Evolutionary conservation across 2,888 invertebrate species (phyloP).

Genomic region (Aporophyla nigra): DNA sequence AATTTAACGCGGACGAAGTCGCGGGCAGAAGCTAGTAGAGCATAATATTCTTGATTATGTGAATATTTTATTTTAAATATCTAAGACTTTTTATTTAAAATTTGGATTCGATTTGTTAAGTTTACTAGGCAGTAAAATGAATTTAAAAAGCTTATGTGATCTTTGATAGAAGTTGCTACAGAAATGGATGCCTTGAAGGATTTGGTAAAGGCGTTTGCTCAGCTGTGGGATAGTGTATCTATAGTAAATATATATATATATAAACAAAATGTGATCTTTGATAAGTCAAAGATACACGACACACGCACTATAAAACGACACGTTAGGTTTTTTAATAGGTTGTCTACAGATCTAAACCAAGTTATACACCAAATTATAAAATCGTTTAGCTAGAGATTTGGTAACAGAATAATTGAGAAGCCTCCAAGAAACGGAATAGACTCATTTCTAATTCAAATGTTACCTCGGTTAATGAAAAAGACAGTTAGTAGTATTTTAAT

Average conservation of each 20-base stretch:
- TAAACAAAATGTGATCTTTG: too few relatives aligned
- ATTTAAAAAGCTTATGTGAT: background rate
- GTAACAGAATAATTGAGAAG: conserved; percentile 8
- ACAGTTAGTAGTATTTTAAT: conserved; percentile 9
- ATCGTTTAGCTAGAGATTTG: conserved; percentile 10
- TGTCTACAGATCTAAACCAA: background rate
- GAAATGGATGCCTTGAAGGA: too few relatives aligned
- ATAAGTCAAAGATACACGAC: too few relatives aligned
- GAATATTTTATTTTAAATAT: background rate
- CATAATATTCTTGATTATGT: background rate
- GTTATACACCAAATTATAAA: background rate
- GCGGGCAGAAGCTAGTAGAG: too few relatives aligned
- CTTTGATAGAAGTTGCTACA: too few relatives aligned
- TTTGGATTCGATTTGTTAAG: background rate
- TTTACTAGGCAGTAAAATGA: background rate
- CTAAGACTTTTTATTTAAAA: background rate
- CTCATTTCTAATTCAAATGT: background rate
- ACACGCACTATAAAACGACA: too few relatives aligned
- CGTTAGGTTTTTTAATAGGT: background rate
- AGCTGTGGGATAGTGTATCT: too few relatives aligned
- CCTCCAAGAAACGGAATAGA: background rate
- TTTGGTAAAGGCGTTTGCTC: too few relatives aligned
- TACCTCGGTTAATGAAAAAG: background rate
- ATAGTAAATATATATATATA: too few relatives aligned
- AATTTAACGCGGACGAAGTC: too few relatives aligned